Evolutionary conservation across 2,113 vertebrate genomes (phyloP).

Genomic region (Spea multiplicata): DNA sequence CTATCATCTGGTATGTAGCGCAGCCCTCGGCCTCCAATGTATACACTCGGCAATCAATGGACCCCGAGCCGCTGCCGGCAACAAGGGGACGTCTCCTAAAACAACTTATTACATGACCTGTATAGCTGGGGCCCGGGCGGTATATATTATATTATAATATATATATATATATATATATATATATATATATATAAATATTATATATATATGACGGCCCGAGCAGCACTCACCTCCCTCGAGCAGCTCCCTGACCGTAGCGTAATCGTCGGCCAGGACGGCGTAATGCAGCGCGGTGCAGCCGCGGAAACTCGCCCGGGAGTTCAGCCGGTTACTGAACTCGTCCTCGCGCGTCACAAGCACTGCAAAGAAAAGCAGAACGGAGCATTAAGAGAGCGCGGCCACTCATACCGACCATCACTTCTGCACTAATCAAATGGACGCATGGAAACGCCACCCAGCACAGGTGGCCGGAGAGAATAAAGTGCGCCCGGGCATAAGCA

Average conservation of each 20-base stretch:
- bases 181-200: no score
- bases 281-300: constrained; percentile 92
- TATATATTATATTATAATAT: no score
- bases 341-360: constrained; percentile 91
- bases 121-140: no score
- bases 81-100: no score
- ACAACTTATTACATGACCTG: no score
- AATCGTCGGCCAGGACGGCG: constrained; percentile 84
- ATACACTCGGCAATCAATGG: neutral
- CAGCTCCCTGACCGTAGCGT: constrained; percentile 67
- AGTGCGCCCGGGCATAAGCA: no score
- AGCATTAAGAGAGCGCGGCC: neutral
- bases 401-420: neutral
- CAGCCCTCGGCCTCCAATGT: neutral
- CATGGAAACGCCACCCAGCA: no score
- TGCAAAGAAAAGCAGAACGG: constrained; percentile 52
- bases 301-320: constrained; percentile 85
- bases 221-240: constrained; percentile 79
- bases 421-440: no score
- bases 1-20: neutral
- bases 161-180: no score
- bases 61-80: neutral
- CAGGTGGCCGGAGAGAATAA: no score
- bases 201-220: neutral
- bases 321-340: constrained; percentile 90